Base-by-base conservation (phyloP, 2,797 vertebrate genomes). In the Balearica regulorum region DNA sequence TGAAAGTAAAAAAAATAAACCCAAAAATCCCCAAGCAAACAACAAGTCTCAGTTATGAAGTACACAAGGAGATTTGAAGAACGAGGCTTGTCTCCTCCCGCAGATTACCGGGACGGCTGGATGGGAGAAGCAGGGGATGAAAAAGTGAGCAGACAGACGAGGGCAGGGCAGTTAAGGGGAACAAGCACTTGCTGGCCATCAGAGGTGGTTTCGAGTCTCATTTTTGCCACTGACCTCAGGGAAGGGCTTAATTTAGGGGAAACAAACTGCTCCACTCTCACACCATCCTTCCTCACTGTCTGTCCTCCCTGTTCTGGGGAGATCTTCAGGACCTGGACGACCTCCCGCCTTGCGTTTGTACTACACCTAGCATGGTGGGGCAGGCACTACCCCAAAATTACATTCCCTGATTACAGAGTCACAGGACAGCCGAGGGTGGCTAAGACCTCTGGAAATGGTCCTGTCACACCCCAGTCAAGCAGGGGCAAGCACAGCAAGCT, bases 101-200 rank as follows among this genome's bases (percentile, higher is more conserved):
- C 39, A 39, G 62, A 15, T n/a, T 31, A 11, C 14, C 0, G 0
- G 29, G n/a, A 6, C 3, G 46, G 22, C 35, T 61, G 35, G 41
- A 2, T 37, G 64, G 44, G 55, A 71, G 21, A 20, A 43, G 44
- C 1, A 48, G 49, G 13, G 31, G 19, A 31, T 37, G 60, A 31
- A 41, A 39, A 54, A 46, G 16, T 64, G 51, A 65, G 28, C 10
- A 69, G 61, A 19, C 28, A 21, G 53, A 37, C 20, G n/a, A 90
- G 66, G 31, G 20, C 65, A 41, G 39, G 18, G 29, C 6, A 29
- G 11, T 2, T 28, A 8, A 19, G 39, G 53, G 46, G 43, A 79
- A 20, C 7, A 6, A 44, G 19, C 2, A 1, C 11, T 35, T 16
- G 43, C 35, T 81, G n/a, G 19, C 25, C 20, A 35, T 4, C 19